Evolutionary conservation across 2,113 vertebrate genomes (phyloP).

Genomic region (Sylvilagus bachmani): DNA sequence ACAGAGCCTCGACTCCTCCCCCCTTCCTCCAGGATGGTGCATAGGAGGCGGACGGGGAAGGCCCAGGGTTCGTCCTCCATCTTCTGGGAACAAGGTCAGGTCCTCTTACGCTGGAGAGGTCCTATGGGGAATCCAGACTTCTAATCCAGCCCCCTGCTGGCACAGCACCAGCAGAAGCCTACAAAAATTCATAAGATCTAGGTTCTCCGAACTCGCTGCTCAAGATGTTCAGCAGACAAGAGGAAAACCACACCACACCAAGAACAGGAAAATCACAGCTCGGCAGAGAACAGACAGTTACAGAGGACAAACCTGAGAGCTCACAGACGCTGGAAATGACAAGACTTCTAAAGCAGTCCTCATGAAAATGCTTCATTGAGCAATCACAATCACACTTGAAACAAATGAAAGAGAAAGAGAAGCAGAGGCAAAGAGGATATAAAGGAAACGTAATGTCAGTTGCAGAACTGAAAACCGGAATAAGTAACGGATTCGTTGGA

Average conservation of each 20-base stretch:
- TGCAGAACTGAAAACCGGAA: neutral
- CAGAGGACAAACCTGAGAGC: neutral
- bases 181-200: constrained; percentile 1
- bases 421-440: neutral
- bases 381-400: constrained; percentile 2
- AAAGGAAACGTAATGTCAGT: neutral
- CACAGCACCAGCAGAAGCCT: neutral
- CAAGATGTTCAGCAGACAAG: neutral
- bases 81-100: neutral
- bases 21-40: neutral
- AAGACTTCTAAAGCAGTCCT: neutral
- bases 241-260: neutral
- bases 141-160: neutral
- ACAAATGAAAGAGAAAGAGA: neutral
- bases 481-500: neutral
- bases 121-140: neutral
- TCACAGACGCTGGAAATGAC: neutral
- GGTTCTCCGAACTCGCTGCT: neutral
- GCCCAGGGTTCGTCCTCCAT: neutral
- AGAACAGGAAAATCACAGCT: neutral
- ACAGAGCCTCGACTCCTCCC: neutral
- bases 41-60: neutral
- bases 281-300: neutral
- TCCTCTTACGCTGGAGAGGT: neutral
- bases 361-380: neutral